Evolutionary conservation across 2,888 invertebrate genomes (phyloP).

Genomic region (Oscheius sp.): DNA sequence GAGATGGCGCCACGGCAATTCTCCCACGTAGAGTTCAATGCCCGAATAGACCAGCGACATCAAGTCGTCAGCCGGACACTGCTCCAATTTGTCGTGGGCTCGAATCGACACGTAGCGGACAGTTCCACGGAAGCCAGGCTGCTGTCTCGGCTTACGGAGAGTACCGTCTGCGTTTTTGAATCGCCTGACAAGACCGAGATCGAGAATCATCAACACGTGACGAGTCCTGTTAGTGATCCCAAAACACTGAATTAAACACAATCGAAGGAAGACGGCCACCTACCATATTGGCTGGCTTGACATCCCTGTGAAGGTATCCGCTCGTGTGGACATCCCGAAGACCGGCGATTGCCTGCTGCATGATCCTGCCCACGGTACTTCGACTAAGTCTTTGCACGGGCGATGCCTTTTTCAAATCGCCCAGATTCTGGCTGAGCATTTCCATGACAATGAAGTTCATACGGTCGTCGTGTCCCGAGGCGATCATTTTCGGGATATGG

Average conservation of each 20-base stretch:
- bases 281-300: constrained; percentile 64
- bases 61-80: constrained; percentile 57
- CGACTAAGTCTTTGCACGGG: constrained; percentile 55
- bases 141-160: constrained; percentile 41
- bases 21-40: constrained; percentile 49
- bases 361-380: constrained; percentile 45
- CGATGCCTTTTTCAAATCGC: constrained; percentile 60
- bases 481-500: constrained; percentile 58
- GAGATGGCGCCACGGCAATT: constrained; percentile 54
- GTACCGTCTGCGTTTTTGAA: constrained; percentile 51
- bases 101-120: constrained; percentile 64
- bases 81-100: constrained; percentile 54
- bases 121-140: constrained; percentile 65
- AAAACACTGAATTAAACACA: constrained; percentile 41
- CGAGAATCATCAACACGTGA: constrained; percentile 55
- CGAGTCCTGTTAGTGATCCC: constrained; percentile 54
- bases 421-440: constrained; percentile 62
- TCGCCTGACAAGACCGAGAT: constrained; percentile 61
- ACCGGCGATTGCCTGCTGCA: constrained; percentile 60
- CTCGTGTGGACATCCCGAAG: constrained; percentile 62
- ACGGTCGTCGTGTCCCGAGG: constrained; percentile 48
- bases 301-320: constrained; percentile 61
- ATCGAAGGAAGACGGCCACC: background rate
- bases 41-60: constrained; percentile 55
- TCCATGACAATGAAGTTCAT: constrained; percentile 61